These are phyloP conservation scores for Ceratina calcarata DNA, from an alignment of 1,140 invertebrate species.

Conservation along the genomic window DNA sequence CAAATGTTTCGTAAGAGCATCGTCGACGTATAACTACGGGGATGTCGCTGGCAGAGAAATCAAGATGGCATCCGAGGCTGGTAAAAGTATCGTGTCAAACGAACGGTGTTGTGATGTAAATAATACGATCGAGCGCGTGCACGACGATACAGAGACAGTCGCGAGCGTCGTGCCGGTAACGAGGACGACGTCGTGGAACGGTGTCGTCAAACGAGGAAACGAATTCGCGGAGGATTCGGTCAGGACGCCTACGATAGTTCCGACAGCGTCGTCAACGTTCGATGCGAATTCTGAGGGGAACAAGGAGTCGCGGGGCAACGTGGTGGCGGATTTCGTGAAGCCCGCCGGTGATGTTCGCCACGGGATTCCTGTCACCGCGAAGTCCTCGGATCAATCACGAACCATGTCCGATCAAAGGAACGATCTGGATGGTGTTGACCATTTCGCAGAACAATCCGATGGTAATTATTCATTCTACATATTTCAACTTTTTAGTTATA, in stretches of 20 bases:
- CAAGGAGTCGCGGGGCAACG: slow-evolving; percentile 42
- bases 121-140: slow-evolving; percentile 69
- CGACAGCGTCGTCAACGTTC: slow-evolving; percentile 66
- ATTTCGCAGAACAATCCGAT: slow-evolving; percentile 59
- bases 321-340: slow-evolving; percentile 41
- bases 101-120: slow-evolving; percentile 77
- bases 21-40: slow-evolving; percentile 35
- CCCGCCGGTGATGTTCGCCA: slow-evolving; percentile 60
- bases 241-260: slow-evolving; percentile 74
- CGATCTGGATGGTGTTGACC: slow-evolving; percentile 58
- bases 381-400: slow-evolving; percentile 39
- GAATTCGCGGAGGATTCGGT: slow-evolving; percentile 53
- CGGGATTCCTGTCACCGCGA: slow-evolving; percentile 33
- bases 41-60: slow-evolving; percentile 48
- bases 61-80: slow-evolving; percentile 82
- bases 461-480: slow-evolving; percentile 48
- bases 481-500: no score
- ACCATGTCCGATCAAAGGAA: slow-evolving; percentile 64
- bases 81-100: slow-evolving; percentile 77
- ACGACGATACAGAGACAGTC: slow-evolving; percentile 29
- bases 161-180: slow-evolving; percentile 22
- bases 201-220: slow-evolving; percentile 48
- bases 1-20: slow-evolving; percentile 58
- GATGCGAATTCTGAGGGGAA: slow-evolving; percentile 51
- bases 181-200: slow-evolving; percentile 35